Percentiles rank a stretch among this genome's conserved stretches.
These are phyloP conservation scores for Crocodylus rhombifer DNA, from an alignment of 2,797 vertebrate genomes.

Conservation along the genomic window DNA sequence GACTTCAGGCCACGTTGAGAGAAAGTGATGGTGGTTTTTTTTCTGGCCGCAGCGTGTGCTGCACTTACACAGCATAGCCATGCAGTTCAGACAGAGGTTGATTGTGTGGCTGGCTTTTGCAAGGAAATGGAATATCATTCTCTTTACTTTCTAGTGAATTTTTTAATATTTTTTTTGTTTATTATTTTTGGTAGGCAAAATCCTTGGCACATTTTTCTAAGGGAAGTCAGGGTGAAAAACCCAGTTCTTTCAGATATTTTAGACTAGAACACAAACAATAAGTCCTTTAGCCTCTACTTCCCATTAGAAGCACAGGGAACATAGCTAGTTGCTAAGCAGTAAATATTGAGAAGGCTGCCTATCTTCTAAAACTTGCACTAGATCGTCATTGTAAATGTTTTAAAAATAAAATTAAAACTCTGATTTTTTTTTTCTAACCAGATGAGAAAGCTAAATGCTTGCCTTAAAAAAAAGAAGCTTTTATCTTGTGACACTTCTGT, in stretches of 20 bases:
- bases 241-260: not conserved
- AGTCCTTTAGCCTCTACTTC: too few relatives aligned
- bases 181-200: not conserved
- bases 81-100: not conserved
- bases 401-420: not conserved
- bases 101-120: not conserved
- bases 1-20: not conserved
- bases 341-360: too few relatives aligned
- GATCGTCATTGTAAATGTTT: too few relatives aligned
- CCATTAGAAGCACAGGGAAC: too few relatives aligned
- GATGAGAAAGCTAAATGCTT: not conserved
- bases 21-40: not conserved
- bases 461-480: not conserved
- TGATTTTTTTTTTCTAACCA: not conserved
- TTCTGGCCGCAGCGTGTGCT: not conserved
- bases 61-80: not conserved
- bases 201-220: not conserved
- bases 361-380: too few relatives aligned
- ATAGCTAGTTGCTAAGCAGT: too few relatives aligned
- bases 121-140: not conserved
- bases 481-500: not conserved
- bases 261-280: too few relatives aligned
- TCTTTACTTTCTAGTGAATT: not conserved
- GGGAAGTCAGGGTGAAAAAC: not conserved
- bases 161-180: not conserved